Evolutionary conservation across 2,113 vertebrate genomes (phyloP), one percentile per base, ranked within the genome.

Genomic region (Cephalopholis sonnerati): DNA sequence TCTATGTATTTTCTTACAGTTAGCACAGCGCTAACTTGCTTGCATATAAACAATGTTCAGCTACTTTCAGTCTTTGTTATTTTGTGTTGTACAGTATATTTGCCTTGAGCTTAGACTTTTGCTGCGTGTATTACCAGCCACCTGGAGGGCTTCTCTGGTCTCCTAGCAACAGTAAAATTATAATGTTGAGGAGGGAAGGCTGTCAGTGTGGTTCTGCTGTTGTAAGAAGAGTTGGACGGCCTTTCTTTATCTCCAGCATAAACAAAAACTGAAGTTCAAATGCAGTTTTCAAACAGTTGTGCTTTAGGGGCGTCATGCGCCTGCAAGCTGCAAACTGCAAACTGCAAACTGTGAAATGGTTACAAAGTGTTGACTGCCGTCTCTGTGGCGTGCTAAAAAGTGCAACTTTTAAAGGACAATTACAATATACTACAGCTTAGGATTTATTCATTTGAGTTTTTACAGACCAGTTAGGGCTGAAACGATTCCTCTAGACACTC

Each of bases 81-180:
- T 71, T 29, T 18, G 51, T 8, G n/a, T 0, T 36, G 7, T 13
- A 77, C 64, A 64, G 39, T 50, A 15, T 20, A 71, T 64, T 36
- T 59, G 63, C 54, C 65, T 57, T 50, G 44, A 77, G 74, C 58
- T 25, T 18, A 32, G 66, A 86, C 59, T 54, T 66, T 62, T 62
- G 68, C 46, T 77, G 57, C 46, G 32, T 65, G 65, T 57, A 67
- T 69, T 76, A 73, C 22, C 48, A 79, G 54, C 79, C 63, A 85
- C 72, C 81, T 81, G 75, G 76, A 80, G 51, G 53, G 53, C 18
- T 44, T 20, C 58, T 27, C 51, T 20, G 6, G 87, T 92, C 59
- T 90, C 89, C 77, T 85, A 87, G 88, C 82, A 90, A 90, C 87
- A 81, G 74, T 25, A 20, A 69, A 46, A 79, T 75, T 7, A 83